Evolutionary conservation across 1,140 invertebrate genomes (phyloP), one percentile per base, ranked within the genome.

Genomic region (Bombus difficillimus): DNA sequence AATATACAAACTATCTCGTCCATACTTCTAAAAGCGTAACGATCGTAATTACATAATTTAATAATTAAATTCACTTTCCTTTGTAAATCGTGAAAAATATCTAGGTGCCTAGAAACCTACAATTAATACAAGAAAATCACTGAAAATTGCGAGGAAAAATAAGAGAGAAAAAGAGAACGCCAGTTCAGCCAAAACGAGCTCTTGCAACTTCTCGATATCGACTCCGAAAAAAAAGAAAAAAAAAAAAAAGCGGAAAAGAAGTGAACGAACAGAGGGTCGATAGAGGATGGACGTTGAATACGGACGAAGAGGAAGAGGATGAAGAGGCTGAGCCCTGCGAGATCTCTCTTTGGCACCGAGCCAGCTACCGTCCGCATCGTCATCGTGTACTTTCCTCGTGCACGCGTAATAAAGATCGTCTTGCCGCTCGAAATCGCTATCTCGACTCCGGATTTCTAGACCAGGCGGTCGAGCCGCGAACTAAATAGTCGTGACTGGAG

Each of bases 371-470:
- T 85, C 62, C 87, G 87, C 87, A 86, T 89, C 81, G 86, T 88
- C 87, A 88, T 88, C 86, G 81, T 80, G 87, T 88, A 81, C 83
- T 78, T 75, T 86, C 87, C 72, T 57, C 41, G 69, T 77, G 59
- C 82, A 34, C 57, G 76, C 62, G 83, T 88, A 89, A 89, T 88
- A 88, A 81, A 89, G 88, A 88, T 88, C 87, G 87, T 64, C 74
- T 66, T 71, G 53, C 66, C 64, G 64, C 68, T 59, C 64, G 85
- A 89, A 88, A 89, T 88, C 80, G 87, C 81, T 64, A 74, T 59
- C 75, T 22, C 64, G 68, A 53, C 68, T 47, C 32, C 22, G 32
- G n/a, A 32, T 83, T 83, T 88, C 75, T 66, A 57, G 57, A 77
- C 57, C 28, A 37, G 74, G 62, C 76, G 41, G 59, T 57, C 73